These are phyloP conservation scores for Enteromius mattozi DNA, from an alignment of 2,797 vertebrate genomes.

Conservation along the genomic window DNA sequence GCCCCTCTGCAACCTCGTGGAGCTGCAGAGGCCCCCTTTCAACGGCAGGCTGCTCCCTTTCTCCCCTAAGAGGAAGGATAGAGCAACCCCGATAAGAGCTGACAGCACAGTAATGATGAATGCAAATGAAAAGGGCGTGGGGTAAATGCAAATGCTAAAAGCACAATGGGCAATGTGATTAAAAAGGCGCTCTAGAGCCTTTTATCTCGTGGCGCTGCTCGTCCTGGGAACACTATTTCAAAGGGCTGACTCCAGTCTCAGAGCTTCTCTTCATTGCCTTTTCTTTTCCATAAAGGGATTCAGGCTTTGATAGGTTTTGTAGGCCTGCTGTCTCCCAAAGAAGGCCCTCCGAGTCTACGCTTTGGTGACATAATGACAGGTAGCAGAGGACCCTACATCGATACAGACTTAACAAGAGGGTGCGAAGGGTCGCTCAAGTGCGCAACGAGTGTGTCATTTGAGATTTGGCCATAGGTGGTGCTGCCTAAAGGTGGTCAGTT, in stretches of 20 bases:
- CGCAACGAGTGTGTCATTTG: neutral
- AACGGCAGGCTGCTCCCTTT: constrained; percentile 32
- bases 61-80: constrained; percentile 44
- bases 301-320: constrained; percentile 43
- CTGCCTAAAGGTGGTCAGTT: neutral
- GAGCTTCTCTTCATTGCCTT: constrained; percentile 53
- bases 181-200: constrained; percentile 67
- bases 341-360: neutral
- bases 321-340: constrained; percentile 31
- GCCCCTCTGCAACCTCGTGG: constrained; percentile 27
- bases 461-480: neutral
- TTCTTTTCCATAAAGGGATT: constrained; percentile 36
- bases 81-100: constrained; percentile 67
- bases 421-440: neutral
- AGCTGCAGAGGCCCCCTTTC: constrained; percentile 25
- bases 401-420: constrained; percentile 6
- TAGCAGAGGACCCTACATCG: neutral
- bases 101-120: constrained; percentile 77
- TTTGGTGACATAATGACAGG: constrained; percentile 6
- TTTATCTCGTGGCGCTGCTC: constrained; percentile 66
- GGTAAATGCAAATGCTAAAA: constrained; percentile 73
- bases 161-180: constrained; percentile 77
- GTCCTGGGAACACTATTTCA: constrained; percentile 65
- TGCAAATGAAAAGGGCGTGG: constrained; percentile 75
- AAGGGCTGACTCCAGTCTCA: constrained; percentile 60